These are phyloP conservation scores for Noctua janthe DNA, from an alignment of 2,888 invertebrate genomes.

Conservation along the genomic window DNA sequence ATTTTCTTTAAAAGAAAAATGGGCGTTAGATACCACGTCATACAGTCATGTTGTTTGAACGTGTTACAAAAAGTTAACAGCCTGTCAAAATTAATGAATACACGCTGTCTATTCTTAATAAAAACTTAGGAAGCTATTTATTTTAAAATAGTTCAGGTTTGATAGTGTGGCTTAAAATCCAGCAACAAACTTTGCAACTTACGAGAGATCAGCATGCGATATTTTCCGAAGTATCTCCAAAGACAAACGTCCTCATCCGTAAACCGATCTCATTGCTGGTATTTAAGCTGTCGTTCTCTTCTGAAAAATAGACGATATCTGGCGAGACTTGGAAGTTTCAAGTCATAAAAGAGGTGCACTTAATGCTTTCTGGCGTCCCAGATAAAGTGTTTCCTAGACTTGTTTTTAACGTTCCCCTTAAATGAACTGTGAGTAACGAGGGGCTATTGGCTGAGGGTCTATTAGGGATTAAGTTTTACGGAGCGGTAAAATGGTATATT, in stretches of 20 bases:
- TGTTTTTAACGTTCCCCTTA: constrained; percentile 60
- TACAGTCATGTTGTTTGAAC: no score
- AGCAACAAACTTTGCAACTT: neutral
- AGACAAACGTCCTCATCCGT: neutral
- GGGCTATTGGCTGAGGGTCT: constrained; percentile 32
- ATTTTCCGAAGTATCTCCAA: neutral
- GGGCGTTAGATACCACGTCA: neutral
- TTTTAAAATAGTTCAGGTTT: neutral
- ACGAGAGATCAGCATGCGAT: neutral
- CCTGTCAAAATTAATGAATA: neutral
- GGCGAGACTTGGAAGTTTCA: constrained; percentile 35
- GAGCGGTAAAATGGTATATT: constrained; percentile 28
- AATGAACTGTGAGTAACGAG: constrained; percentile 61
- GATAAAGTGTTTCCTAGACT: constrained; percentile 59
- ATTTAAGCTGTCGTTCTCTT: constrained; percentile 22
- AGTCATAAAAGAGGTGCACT: constrained; percentile 60
- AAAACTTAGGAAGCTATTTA: neutral
- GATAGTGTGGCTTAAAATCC: neutral
- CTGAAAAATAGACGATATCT: constrained; percentile 34
- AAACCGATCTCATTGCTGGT: neutral
- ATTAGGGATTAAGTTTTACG: constrained; percentile 50
- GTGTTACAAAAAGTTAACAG: no score
- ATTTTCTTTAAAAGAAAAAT: neutral
- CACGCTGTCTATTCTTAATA: neutral
- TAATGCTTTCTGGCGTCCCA: constrained; percentile 56